These are phyloP conservation scores for Listronotus oregonensis DNA, from an alignment of 1,140 invertebrate species.

Conservation along the genomic window DNA sequence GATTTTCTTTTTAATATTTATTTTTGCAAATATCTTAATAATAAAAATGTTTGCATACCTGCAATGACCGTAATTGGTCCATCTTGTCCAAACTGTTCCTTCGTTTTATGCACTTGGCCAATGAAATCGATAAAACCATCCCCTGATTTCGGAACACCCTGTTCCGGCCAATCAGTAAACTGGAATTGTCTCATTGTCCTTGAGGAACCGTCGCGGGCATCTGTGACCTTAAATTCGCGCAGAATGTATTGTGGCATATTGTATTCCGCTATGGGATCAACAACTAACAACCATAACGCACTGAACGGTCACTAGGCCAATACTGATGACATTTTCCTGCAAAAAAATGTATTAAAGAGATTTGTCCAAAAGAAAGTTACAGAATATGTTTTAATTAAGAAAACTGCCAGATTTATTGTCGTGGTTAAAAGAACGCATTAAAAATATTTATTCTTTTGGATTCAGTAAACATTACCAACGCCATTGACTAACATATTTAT, in stretches of 20 bases:
- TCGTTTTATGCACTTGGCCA: slow-evolving; percentile 99
- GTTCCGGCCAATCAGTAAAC: slow-evolving; percentile 99
- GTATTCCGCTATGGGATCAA: slow-evolving; percentile 98
- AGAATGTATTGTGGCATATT: slow-evolving; percentile 99
- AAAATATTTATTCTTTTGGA: too few species aligned
- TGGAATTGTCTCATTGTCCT: slow-evolving; percentile 98
- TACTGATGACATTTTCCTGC: slow-evolving; percentile 98
- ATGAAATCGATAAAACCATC: slow-evolving; percentile 99
- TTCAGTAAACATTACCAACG: too few species aligned
- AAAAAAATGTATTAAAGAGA: slow-evolving; percentile 22
- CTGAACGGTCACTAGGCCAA: slow-evolving; percentile 96
- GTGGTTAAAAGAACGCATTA: too few species aligned
- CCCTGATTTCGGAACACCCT: slow-evolving; percentile 95
- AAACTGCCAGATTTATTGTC: too few species aligned
- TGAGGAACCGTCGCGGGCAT: slow-evolving; percentile 92
- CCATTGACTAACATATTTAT: too few species aligned
- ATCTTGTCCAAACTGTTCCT: slow-evolving; percentile 99
- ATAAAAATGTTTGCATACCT: slow-evolving; percentile 64
- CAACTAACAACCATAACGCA: slow-evolving; percentile 96
- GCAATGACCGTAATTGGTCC: slow-evolving; percentile 99
- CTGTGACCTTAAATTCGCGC: slow-evolving; percentile 97
- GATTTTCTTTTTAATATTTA: too few species aligned
- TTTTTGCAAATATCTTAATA: too few species aligned
- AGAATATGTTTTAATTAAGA: too few species aligned
- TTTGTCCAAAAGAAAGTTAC: too few species aligned